Conservation (phyloP, 2,888 invertebrate species). For the Nycteola revayana region DNA sequence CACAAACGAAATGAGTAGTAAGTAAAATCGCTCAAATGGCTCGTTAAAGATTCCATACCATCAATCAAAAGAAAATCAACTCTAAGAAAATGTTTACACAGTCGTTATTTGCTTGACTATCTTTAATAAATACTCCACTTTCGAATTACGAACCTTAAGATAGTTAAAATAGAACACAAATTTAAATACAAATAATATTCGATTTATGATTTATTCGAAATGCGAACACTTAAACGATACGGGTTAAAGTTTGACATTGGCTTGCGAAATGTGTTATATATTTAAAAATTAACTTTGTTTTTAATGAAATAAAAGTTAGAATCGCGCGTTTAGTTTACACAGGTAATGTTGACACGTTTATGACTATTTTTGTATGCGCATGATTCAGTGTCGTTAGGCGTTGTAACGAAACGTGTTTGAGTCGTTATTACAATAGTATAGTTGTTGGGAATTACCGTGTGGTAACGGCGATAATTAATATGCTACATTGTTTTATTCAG, state of each 20-base stretch:
- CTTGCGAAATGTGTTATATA: constrained; percentile 5
- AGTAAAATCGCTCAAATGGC: constrained; percentile 6
- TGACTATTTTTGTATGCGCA: constrained; percentile 20
- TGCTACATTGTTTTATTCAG: too few relatives aligned
- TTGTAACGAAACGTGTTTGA: constrained; percentile 28
- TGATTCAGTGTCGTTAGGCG: constrained; percentile 38
- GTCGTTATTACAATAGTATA: too few relatives aligned
- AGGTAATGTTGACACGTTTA: constrained; percentile 20
- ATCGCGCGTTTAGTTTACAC: constrained; percentile 9
- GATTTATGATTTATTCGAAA: constrained; percentile 15
- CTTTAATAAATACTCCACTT: too few relatives aligned
- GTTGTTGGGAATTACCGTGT: too few relatives aligned
- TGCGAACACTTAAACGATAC: constrained; percentile 5
- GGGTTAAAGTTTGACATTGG: constrained; percentile 19
- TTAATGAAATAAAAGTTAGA: constrained; percentile 8
- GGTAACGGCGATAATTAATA: too few relatives aligned
- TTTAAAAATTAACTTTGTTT: constrained; percentile 15
- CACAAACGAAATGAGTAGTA: constrained; percentile 17
- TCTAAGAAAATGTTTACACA: constrained; percentile 7
- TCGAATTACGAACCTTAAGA: constrained; percentile 10
- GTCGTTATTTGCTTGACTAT: constrained; percentile 1
- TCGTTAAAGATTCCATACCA: constrained; percentile 5
- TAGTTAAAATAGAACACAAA: constrained; percentile 12
- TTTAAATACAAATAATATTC: constrained; percentile 7
- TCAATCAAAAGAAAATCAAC: constrained; percentile 7